A percentile compares a stretch with the other conserved stretches of the same genome.
Conservation (phyloP, 1,140 invertebrate genomes). For the Antheraea pernyi region DNA sequence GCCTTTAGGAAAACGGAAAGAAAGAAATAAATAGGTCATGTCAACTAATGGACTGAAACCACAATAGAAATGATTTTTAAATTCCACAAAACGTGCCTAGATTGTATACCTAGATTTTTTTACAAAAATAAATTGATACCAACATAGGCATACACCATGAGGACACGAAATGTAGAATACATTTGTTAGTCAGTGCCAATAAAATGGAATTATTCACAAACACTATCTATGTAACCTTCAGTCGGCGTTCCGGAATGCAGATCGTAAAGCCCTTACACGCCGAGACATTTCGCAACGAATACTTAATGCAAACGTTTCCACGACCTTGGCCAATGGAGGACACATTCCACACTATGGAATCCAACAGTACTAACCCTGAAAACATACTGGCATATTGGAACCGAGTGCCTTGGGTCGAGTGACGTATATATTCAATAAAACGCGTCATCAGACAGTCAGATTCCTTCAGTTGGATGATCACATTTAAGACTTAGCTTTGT, state of each 20-base stretch:
- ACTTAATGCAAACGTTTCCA: conserved; percentile 6
- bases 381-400: conserved; percentile 26
- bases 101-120: no score
- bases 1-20: no score
- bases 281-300: not conserved
- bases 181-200: not conserved
- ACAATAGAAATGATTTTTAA: no score
- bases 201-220: not conserved
- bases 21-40: no score
- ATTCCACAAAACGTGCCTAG: no score
- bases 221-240: not conserved
- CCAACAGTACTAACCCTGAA: conserved; percentile 16
- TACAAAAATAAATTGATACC: no score
- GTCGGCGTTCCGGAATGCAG: not conserved
- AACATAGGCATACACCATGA: not conserved
- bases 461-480: not conserved
- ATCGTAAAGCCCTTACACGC: not conserved
- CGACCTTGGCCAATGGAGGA: conserved; percentile 7
- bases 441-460: not conserved
- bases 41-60: no score
- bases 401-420: not conserved
- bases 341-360: conserved; percentile 26
- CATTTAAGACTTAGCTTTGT: not conserved
- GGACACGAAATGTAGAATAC: not conserved
- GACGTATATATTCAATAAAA: conserved; percentile 10